A percentile compares a stretch with the other conserved stretches of the same genome.
phyloP scores from a whole-genome alignment of 2,888 invertebrate species.

The Lampropteryx suffumata region DNA sequence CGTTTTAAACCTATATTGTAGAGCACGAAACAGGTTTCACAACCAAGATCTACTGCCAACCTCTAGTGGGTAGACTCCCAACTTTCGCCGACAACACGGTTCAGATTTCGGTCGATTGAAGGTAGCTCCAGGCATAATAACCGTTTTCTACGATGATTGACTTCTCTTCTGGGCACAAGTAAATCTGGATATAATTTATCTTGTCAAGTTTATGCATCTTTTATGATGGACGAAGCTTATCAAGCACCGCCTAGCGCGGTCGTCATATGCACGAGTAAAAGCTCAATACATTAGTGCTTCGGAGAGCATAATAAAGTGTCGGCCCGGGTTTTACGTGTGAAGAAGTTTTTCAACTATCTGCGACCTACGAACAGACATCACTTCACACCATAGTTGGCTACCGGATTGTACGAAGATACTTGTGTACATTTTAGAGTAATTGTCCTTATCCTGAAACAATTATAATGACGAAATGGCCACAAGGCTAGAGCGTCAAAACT shows the following conservation, averaged over 20 bases:
- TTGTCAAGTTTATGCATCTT: no score
- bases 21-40: conserved; percentile 33
- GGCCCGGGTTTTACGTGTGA: no score
- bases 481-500: conserved; percentile 6
- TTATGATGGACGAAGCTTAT: no score
- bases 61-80: conserved; percentile 17
- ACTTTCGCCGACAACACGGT: background rate
- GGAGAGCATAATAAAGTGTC: no score
- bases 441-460: background rate
- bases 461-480: background rate
- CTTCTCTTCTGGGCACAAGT: background rate
- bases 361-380: no score
- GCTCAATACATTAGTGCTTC: no score
- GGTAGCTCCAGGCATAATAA: background rate
- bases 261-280: no score
- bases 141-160: background rate
- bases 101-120: background rate
- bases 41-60: conserved; percentile 30
- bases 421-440: background rate
- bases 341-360: no score
- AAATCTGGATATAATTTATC: background rate
- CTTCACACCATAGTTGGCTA: no score
- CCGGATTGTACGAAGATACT: no score
- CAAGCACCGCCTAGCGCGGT: no score
- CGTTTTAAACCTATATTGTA: no score